Percentiles rank a stretch among this genome's conserved stretches.
phyloP scores from a whole-genome alignment of 2,888 invertebrate genomes.

The Resseliella maxima region DNA sequence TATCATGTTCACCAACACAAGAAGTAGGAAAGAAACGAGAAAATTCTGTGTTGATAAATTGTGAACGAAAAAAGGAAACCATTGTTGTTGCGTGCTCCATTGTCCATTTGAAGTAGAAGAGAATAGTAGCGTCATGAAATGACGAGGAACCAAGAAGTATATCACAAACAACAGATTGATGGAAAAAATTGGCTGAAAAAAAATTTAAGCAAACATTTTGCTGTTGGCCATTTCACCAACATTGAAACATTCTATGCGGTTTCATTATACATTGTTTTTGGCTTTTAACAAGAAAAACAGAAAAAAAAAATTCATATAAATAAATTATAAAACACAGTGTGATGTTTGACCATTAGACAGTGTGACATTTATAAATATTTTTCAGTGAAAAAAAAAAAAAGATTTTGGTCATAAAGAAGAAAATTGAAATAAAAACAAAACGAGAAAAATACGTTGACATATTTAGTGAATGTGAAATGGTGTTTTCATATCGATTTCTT shows the following conservation, averaged over 20 bases:
- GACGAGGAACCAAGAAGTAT: neutral
- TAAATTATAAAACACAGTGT: neutral
- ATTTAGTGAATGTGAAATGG: neutral
- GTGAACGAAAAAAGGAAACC: constrained; percentile 12
- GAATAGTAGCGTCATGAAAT: neutral
- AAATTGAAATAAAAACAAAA: neutral
- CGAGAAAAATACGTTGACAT: neutral
- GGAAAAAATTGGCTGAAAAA: constrained; percentile 21
- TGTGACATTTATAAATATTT: no score
- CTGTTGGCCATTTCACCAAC: neutral
- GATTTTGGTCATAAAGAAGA: neutral
- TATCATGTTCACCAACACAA: constrained; percentile 2
- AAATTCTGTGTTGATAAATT: constrained; percentile 9
- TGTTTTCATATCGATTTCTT: neutral
- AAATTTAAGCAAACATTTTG: neutral
- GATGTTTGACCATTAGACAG: no score
- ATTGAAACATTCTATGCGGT: neutral
- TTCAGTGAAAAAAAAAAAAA: no score
- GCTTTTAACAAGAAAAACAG: neutral
- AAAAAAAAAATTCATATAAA: no score
- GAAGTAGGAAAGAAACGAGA: neutral
- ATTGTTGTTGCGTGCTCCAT: neutral
- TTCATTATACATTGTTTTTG: neutral
- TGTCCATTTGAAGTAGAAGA: neutral
- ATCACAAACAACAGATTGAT: neutral